Base-by-base conservation (phyloP, 2,888 invertebrate species). In the Rhamphomyia laevipes region DNA sequence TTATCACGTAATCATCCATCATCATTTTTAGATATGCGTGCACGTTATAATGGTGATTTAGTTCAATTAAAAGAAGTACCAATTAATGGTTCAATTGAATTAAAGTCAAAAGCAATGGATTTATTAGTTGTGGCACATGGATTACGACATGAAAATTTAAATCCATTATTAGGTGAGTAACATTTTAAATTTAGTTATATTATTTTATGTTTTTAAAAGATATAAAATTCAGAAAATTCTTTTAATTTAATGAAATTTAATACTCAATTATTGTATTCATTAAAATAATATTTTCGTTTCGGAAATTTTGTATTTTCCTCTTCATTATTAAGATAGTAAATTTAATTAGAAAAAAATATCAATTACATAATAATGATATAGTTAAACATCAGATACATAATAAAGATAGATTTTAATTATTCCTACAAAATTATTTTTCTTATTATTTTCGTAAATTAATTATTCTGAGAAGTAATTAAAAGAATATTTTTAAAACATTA, bases 111-210 rank as follows among this genome's bases (percentile, higher is more conserved):
- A 67, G 81, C 88, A 2, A 81, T 86, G 70, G 88, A 88, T 63
- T 74, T 86, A 43, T 70, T 90, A 51, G 80, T 86, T 42, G 77
- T 81, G 68, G 77, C 92, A 59, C 89, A 92, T 65, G 86, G 86
- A 37, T 70, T 94, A 55, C 77, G 93, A 1, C 91, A 94, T 66
- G 94, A 94, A 67, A 94, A 94, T 66, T 72, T 94, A 31, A 93
- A 92, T 70, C 86, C 89, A 0, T 77, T 93, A 60, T 82, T 93
- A 57, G 93, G 77, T 75, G 62, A 57, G 55, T 17, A 33, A 44
- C n/a, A 18, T 16, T 15, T 38, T 38, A n/a, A 5, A 15, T 15
- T 44, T 9, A 15, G 11, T 13, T 38, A 16, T 38, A 16, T 16
- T 9, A 16, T 38, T 16, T 16, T 38, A 38, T n/a, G n/a, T n/a